Conservation (phyloP, 2,888 invertebrate genomes). For the Carpatolechia fugitivella region DNA sequence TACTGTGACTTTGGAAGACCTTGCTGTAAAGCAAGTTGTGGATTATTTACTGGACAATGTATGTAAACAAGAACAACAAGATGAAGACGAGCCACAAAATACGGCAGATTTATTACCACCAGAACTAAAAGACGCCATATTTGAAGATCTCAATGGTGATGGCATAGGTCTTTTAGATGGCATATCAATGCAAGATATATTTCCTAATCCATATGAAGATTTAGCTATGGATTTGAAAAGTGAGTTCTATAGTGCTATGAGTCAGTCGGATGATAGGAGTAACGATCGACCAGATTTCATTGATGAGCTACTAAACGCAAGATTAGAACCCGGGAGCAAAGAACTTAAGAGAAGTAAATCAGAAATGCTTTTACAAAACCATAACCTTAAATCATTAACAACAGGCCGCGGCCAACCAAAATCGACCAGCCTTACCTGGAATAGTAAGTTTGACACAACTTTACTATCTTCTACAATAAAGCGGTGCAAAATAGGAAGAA, state of each 20-base stretch:
- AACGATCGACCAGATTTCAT: constrained; percentile 74
- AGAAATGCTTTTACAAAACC: constrained; percentile 78
- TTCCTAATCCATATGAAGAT: constrained; percentile 85
- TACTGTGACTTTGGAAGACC: constrained; percentile 70
- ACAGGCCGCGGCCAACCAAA: constrained; percentile 81
- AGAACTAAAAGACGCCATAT: constrained; percentile 91
- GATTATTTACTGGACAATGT: constrained; percentile 80
- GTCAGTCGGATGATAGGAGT: constrained; percentile 65
- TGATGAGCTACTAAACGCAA: constrained; percentile 76
- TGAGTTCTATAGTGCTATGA: constrained; percentile 75
- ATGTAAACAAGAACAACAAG: constrained; percentile 83
- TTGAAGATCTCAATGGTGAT: constrained; percentile 91
- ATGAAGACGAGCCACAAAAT: constrained; percentile 88
- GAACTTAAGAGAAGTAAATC: constrained; percentile 83
- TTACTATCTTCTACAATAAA: constrained; percentile 81
- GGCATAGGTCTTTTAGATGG: constrained; percentile 81
- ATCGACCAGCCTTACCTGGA: constrained; percentile 84
- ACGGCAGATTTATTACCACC: constrained; percentile 90
- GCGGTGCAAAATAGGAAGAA: constrained; percentile 81
- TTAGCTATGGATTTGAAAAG: constrained; percentile 81
- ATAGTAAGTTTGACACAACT: constrained; percentile 83
- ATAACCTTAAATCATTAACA: constrained; percentile 70
- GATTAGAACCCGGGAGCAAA: constrained; percentile 69
- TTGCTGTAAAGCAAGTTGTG: constrained; percentile 79
- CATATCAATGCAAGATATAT: constrained; percentile 92